Evolutionary conservation across 2,888 invertebrate genomes (phyloP).

Genomic region (Falcaria lacertinaria): DNA sequence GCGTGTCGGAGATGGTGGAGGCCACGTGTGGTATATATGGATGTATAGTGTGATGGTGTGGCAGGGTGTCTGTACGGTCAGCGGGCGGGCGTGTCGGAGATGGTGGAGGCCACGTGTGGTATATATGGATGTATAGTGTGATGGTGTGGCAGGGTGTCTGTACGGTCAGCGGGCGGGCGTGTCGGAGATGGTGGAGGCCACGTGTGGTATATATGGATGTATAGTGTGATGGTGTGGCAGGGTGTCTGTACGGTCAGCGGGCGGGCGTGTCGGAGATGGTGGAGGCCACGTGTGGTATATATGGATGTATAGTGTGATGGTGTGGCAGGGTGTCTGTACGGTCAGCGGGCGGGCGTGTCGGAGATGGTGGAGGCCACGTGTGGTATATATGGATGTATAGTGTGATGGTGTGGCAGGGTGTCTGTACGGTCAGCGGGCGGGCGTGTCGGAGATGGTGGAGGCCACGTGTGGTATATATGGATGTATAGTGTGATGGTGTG

Average conservation of each 20-base stretch:
- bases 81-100: constrained; percentile 94
- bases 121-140: too few relatives aligned
- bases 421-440: constrained; percentile 96
- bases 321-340: too few relatives aligned
- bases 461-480: too few relatives aligned
- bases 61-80: constrained; percentile 95
- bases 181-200: too few relatives aligned
- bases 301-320: too few relatives aligned
- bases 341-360: too few relatives aligned
- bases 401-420: constrained; percentile 80
- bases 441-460: constrained; percentile 94
- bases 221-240: constrained; percentile 51
- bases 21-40: not conserved
- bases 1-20: too few relatives aligned
- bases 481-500: too few relatives aligned
- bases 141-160: too few relatives aligned
- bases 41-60: not conserved
- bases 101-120: constrained; percentile 96
- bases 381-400: not conserved
- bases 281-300: too few relatives aligned
- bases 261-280: constrained; percentile 94
- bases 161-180: too few relatives aligned
- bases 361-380: not conserved
- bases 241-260: constrained; percentile 95
- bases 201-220: not conserved